These are phyloP conservation scores for Hyles euphorbiae DNA, from an alignment of 1,140 invertebrate species.

Conservation along the genomic window DNA sequence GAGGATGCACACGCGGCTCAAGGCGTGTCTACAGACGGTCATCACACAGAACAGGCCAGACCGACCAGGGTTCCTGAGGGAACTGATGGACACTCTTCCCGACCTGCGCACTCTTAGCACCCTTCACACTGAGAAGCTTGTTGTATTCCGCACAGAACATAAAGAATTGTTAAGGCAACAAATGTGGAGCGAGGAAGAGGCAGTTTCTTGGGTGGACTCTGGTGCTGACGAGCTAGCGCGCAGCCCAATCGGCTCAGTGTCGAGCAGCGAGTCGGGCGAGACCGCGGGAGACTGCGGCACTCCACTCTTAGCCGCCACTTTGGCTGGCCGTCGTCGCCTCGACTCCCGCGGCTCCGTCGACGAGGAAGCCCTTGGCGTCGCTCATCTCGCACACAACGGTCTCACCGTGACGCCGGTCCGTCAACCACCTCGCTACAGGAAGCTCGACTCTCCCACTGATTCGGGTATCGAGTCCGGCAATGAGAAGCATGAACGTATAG, in stretches of 20 bases:
- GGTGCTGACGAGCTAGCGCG: constrained; percentile 87
- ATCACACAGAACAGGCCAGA: constrained; percentile 90
- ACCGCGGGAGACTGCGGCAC: constrained; percentile 81
- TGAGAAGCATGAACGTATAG: constrained; percentile 86
- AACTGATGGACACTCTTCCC: constrained; percentile 95
- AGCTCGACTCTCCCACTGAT: constrained; percentile 92
- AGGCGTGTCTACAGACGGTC: constrained; percentile 89
- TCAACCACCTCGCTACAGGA: constrained; percentile 81
- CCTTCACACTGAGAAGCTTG: constrained; percentile 95
- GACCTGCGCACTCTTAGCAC: constrained; percentile 96
- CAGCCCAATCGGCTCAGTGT: constrained; percentile 89
- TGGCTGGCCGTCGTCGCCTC: constrained; percentile 84
- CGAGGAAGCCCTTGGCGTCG: constrained; percentile 82
- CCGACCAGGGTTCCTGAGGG: constrained; percentile 86
- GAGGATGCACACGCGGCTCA: constrained; percentile 93
- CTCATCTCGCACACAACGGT: constrained; percentile 80
- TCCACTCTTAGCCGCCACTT: constrained; percentile 85
- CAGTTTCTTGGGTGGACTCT: constrained; percentile 83
- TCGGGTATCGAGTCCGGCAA: constrained; percentile 95
- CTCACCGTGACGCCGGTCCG: constrained; percentile 80
- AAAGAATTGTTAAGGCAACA: constrained; percentile 86
- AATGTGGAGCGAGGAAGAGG: constrained; percentile 80
- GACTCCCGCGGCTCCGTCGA: constrained; percentile 85
- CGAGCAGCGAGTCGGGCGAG: constrained; percentile 86
- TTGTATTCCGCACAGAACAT: constrained; percentile 94